Base-by-base conservation (phyloP, 1,140 invertebrate species). In the Subanguina moxae region DNA sequence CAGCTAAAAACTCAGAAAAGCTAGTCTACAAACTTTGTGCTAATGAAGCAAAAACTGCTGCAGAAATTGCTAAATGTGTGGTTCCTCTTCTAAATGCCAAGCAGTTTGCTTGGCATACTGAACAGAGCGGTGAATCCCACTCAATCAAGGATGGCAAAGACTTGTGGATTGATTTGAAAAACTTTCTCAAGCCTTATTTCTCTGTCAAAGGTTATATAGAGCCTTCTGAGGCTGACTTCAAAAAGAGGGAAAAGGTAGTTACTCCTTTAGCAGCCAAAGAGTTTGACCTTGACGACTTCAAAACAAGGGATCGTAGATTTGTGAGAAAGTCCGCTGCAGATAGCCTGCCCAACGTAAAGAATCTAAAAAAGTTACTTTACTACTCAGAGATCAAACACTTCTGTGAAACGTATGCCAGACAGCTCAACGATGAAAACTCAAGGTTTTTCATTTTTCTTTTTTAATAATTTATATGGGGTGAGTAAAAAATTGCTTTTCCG, bases 11-110 rank as follows among this genome's bases (percentile, higher is more conserved):
- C 21, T 8, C n/a, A 19, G 19, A 21, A 21, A 19, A 30, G 28
- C 5, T 61, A 8, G n/a, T 61, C n/a, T 61, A 61, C 21, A 28
- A 43, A 25, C n/a, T 25, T 1, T 61, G 58, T 61, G 58, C 58
- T 1, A 30, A 43, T n/a, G 3, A 21, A 21, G 58, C 58, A 28
- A 19, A 21, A 30, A 61, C 58, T 28, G 58, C 58, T 19, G 58
- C 38, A 61, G 19, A 30, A 43, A 5, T 32, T 7, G 19, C 58
- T 13, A 61, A n/a, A 43, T 61, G 58, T 61, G 19, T 61, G 1
- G 58, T 61, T 30, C 17, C 28, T 3, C 58, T 61, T 7, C 13
- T 61, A 19, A 43, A 25, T 43, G 58, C 58, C 28, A 61, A 30
- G 21, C 3, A 3, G 32, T 38, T 38, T 38, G 5, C 58, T 30